phyloP scores from a whole-genome alignment of 2,113 vertebrate species.

The Panthera uncia region DNA sequence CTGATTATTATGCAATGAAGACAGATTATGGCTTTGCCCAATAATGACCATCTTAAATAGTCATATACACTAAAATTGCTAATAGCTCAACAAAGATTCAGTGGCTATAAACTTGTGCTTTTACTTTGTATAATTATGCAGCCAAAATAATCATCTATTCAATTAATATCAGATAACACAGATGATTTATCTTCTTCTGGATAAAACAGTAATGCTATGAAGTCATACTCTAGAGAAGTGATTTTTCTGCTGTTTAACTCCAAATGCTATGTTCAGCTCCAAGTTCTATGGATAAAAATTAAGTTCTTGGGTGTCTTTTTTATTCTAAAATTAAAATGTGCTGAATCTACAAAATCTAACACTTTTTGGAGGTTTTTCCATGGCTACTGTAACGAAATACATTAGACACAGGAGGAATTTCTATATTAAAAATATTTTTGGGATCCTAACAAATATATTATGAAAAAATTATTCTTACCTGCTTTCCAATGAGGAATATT shows the following conservation, averaged over 20 bases:
- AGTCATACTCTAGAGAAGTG: not conserved
- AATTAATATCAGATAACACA: not conserved
- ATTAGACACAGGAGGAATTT: slow-evolving; percentile 57
- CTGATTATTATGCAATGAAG: not conserved
- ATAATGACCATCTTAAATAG: not conserved
- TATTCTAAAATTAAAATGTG: slow-evolving; percentile 55
- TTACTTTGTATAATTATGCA: slow-evolving; percentile 34
- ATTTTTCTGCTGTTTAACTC: slow-evolving; percentile 59
- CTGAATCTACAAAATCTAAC: slow-evolving; percentile 67
- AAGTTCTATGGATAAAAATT: slow-evolving; percentile 46
- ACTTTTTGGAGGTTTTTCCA: slow-evolving; percentile 62
- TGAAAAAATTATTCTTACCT: slow-evolving; percentile 8
- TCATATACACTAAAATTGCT: not conserved
- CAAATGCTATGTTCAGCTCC: not conserved
- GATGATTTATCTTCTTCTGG: not conserved
- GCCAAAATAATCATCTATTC: slow-evolving; percentile 21
- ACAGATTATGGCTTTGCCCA: not conserved
- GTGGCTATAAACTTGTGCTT: not conserved
- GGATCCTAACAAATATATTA: slow-evolving; percentile 60
- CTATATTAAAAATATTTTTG: slow-evolving; percentile 66
- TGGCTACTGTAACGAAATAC: slow-evolving; percentile 72
- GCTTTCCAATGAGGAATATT: slow-evolving; percentile 40
- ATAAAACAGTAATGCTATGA: slow-evolving; percentile 28
- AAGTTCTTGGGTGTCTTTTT: slow-evolving; percentile 23
- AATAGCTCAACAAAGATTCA: not conserved